Evolutionary conservation across 2,113 vertebrate species (phyloP).

Genomic region (Regulus satrapa): DNA sequence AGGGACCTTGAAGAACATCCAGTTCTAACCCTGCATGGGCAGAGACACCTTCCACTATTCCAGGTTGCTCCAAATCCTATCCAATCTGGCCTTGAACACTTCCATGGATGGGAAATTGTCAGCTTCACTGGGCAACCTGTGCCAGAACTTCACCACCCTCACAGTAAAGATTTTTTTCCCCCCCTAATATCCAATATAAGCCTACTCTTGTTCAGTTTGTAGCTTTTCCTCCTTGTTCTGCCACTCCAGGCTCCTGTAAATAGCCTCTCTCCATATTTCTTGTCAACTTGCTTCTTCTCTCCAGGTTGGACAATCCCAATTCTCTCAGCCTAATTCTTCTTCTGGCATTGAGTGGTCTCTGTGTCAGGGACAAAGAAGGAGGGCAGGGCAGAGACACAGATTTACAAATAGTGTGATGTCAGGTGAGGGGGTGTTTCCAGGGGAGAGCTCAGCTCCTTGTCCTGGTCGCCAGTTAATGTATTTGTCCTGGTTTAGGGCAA

Average conservation of each 20-base stretch:
- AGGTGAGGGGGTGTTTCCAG: neutral
- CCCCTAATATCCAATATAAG: neutral
- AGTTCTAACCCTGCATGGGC: neutral
- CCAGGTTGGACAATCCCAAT: neutral
- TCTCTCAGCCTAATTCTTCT: neutral
- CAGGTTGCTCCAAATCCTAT: neutral
- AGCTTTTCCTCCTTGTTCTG: neutral
- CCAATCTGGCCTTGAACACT: neutral
- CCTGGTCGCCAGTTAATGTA: too few species aligned
- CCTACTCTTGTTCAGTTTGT: accelerated
- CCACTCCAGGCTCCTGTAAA: neutral
- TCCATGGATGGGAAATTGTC: neutral
- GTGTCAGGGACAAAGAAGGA: neutral
- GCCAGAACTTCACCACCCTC: neutral
- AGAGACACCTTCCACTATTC: neutral
- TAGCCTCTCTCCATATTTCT: neutral
- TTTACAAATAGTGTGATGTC: neutral
- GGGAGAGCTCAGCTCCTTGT: neutral
- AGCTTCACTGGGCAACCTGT: neutral
- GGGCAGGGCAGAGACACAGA: neutral
- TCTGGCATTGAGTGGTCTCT: accelerated
- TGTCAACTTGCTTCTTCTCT: neutral
- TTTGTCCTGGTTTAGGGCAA: too few species aligned
- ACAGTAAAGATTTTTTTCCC: neutral
- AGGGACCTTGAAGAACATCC: neutral